Base-by-base conservation (phyloP, 2,113 vertebrate genomes). In the Tenebrosternarchus preto region DNA sequence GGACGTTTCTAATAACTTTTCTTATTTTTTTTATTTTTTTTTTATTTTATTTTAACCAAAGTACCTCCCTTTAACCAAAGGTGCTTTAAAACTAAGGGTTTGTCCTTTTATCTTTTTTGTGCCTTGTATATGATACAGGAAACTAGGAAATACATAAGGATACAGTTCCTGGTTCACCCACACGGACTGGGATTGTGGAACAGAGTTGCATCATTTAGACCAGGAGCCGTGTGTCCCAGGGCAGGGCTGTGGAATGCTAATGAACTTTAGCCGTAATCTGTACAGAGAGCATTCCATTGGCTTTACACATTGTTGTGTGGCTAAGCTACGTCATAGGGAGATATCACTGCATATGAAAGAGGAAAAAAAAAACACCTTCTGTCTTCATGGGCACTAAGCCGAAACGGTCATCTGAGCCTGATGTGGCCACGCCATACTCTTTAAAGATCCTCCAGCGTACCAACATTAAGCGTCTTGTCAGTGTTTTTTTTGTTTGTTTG, bases 1-100 rank as follows among this genome's bases (percentile, higher is more conserved):
- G 43, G 55, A 25, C 4, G 2, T 12, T 63, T 57, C 77, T 12
- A 50, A 60, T 75, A 7, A 46, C 36, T 25, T 63, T 82, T 84
- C 78, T 78, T 82, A 80, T 43, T 29, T 43, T 56, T 53, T 11
- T 36, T 0, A 50, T 7, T n/a, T 33, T 55, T 3, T 31, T 84
- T 33, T 85, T 81, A 4, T 82, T 86, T 89, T 88, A 85, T 83
- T 91, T 89, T 86, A 91, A 93, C 92, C 92, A 92, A 91, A 90
- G 92, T 93, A 93, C 92, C 92, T 92, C 92, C 90, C 88, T 87
- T 88, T 55, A 93, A 92, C 92, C 93, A 94, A 93, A 94, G 93
- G 93, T 94, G 93, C 93, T 94, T 94, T 93, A 93, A 90, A 91
- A 90, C 86, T 85, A 91, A 91, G 88, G 89, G 91, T 91, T 83